Evolutionary conservation across 2,113 vertebrate species (phyloP), one percentile per base, ranked within the genome.

Genomic region (Burhinus oedicnemus): DNA sequence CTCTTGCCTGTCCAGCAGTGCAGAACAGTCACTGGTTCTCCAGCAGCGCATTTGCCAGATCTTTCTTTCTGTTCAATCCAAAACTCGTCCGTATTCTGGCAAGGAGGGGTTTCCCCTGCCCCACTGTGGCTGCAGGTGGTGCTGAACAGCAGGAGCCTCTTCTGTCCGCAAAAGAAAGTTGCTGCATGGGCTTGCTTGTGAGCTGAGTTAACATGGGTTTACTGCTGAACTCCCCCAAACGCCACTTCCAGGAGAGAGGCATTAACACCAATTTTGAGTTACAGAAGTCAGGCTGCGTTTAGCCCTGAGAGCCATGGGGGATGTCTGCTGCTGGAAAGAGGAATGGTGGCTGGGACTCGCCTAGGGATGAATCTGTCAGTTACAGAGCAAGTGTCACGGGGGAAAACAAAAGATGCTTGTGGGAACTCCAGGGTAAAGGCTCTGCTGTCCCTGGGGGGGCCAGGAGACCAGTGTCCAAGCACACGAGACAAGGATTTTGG

Each of bases 1-100:
- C 30, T 55, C 47, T 36, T 44, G 15, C n/a, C 40, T 1, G 2
- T 13, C 1, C 1, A 12, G 49, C 3, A 1, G 15, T 9, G 30
- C 27, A 8, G 51, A 47, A 26, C 0, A 0, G 42, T 18, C 3
- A 0, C 47, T 36, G 36, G 19, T 36, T 82, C 45, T 66, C 52
- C 68, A 55, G 54, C 25, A 40, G 55, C 9, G 0, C 0, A 0
- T 45, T n/a, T 78, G 27, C 51, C 25, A 23, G 19, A 3, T 12
- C 15, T 40, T 65, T 44, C 26, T 64, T 75, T 49, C 1, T 17
- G 36, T 34, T 92, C 2, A 0, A 3, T 17, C 55, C 89, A 17
- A 72, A 51, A 52, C 42, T n/a, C 1, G 11, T 25, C 45, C 4
- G 0, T 30, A 3, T 47, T 8, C 5, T 3, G 3, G 30, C 19